These are phyloP conservation scores for Trinorchestia longiramus DNA, from an alignment of 1,140 invertebrate genomes.

Conservation along the genomic window DNA sequence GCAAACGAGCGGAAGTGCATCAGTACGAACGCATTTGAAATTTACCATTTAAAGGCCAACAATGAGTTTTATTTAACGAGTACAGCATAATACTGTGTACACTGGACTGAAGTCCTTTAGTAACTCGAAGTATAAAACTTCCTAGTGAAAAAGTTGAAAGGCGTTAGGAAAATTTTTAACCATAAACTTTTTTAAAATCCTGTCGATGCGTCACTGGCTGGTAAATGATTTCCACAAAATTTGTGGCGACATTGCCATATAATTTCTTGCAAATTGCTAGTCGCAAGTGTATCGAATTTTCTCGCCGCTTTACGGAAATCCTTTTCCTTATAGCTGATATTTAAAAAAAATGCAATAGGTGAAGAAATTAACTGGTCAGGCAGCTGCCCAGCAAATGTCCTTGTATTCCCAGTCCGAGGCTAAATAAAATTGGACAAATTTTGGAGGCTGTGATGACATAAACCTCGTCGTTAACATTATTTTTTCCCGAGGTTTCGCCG, in stretches of 20 bases:
- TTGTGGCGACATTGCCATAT: background rate
- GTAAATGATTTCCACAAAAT: background rate
- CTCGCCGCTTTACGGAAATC: background rate
- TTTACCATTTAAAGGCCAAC: background rate
- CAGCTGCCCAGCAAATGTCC: background rate
- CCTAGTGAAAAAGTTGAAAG: background rate
- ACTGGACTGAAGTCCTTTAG: too few species aligned
- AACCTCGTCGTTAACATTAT: background rate
- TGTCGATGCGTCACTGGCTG: background rate
- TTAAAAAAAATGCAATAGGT: background rate
- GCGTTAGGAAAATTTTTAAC: background rate
- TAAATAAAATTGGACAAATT: background rate
- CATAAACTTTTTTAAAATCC: background rate
- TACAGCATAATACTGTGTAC: background rate
- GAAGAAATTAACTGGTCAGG: background rate
- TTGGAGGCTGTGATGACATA: background rate
- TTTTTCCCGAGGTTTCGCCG: background rate
- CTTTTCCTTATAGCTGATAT: background rate
- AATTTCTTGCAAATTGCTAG: background rate
- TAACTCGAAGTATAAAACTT: background rate
- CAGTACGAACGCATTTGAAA: background rate
- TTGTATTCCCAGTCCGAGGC: background rate
- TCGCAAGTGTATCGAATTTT: background rate
- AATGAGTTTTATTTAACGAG: background rate
- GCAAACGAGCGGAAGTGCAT: background rate